phyloP scores from a whole-genome alignment of 2,797 vertebrate genomes.

The Eulemur albifrons region DNA sequence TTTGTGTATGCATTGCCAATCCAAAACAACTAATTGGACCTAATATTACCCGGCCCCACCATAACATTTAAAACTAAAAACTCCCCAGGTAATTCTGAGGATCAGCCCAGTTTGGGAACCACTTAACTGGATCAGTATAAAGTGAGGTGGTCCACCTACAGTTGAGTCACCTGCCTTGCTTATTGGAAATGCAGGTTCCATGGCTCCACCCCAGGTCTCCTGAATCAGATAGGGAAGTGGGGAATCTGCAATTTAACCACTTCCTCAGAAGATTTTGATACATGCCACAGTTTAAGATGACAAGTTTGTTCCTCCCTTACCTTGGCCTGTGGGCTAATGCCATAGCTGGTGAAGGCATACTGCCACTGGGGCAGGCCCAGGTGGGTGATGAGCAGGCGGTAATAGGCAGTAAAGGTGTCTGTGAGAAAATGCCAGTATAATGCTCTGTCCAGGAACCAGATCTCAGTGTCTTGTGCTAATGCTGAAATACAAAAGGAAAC shows the following conservation, averaged over 20 bases:
- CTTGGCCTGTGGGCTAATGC: conserved; percentile 95
- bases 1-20: neutral
- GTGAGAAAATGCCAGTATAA: conserved; percentile 84
- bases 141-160: neutral
- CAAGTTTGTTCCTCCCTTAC: conserved; percentile 79
- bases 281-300: neutral
- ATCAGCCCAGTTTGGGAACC: neutral
- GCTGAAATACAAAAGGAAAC: conserved; percentile 70
- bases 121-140: neutral
- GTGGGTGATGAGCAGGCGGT: conserved; percentile 95
- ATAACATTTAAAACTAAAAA: neutral
- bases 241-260: neutral
- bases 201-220: neutral
- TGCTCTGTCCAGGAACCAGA: conserved; percentile 97
- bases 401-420: conserved; percentile 94
- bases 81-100: neutral
- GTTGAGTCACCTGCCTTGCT: neutral
- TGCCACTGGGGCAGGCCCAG: conserved; percentile 98
- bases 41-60: neutral
- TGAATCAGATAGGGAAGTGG: neutral
- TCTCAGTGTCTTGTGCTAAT: conserved; percentile 89
- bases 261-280: neutral
- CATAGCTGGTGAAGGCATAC: conserved; percentile 94
- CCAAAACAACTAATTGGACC: neutral
- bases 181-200: neutral